phyloP scores from a whole-genome alignment of 2,888 invertebrate genomes.

The Teinopalpus imperialis region DNA sequence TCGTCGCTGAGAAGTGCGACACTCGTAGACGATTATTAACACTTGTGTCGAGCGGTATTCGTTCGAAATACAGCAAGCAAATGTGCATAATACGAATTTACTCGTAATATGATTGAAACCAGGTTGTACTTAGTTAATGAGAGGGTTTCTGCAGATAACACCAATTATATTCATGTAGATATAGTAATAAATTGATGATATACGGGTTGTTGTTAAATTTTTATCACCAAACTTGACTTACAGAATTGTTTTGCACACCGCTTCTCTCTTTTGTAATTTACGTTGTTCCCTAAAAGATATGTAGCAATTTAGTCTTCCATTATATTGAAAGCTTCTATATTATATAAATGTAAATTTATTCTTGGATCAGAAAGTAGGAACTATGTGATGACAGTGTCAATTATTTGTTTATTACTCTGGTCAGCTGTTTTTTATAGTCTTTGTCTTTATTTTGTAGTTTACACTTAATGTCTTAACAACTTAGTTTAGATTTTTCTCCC shows the following conservation, averaged over 20 bases:
- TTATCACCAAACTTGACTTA: constrained; percentile 56
- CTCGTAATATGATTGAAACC: constrained; percentile 12
- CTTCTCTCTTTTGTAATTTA: constrained; percentile 44
- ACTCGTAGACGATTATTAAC: constrained; percentile 16
- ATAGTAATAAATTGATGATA: constrained; percentile 49
- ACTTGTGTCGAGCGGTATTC: constrained; percentile 28
- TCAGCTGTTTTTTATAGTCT: constrained; percentile 49
- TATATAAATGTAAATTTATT: constrained; percentile 53
- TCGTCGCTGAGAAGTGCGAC: constrained; percentile 30
- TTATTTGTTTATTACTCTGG: constrained; percentile 73
- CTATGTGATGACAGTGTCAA: constrained; percentile 82
- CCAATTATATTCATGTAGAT: constrained; percentile 71
- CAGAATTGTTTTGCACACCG: constrained; percentile 61
- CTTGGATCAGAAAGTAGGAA: constrained; percentile 70
- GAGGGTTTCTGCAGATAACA: constrained; percentile 59
- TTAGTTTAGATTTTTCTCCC: constrained; percentile 59
- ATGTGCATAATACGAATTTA: constrained; percentile 9
- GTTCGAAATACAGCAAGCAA: constrained; percentile 10
- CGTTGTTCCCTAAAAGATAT: constrained; percentile 44
- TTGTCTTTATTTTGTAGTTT: constrained; percentile 37
- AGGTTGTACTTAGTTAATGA: constrained; percentile 25
- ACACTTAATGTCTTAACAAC: constrained; percentile 48
- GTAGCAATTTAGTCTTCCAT: constrained; percentile 76
- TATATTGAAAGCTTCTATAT: constrained; percentile 66
- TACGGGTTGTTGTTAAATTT: constrained; percentile 59